Conservation (phyloP, 2,888 invertebrate species). For the Cantharis nigra region DNA sequence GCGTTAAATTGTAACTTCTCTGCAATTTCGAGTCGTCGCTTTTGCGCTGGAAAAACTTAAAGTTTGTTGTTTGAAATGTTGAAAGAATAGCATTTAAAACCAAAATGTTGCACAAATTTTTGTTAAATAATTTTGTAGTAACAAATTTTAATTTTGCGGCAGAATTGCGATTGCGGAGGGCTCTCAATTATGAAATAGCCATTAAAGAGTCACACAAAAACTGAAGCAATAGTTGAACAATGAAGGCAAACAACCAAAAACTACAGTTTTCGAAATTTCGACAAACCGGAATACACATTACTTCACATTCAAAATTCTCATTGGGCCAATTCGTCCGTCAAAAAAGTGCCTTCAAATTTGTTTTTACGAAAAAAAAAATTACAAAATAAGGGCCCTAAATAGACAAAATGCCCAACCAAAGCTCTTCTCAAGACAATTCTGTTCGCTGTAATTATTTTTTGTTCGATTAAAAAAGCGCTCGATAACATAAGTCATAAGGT, state of each 20-base stretch:
- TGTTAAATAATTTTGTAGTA: constrained; percentile 39
- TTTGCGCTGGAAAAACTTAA: neutral
- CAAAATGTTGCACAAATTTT: constrained; percentile 1
- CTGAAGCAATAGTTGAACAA: constrained; percentile 74
- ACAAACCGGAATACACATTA: constrained; percentile 40
- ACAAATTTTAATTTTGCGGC: constrained; percentile 40
- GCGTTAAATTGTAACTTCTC: neutral
- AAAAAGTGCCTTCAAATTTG: constrained; percentile 94
- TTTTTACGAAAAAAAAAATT: constrained; percentile 82
- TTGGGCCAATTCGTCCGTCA: constrained; percentile 93
- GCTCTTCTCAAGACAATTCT: constrained; percentile 51
- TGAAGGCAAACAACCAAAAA: constrained; percentile 70
- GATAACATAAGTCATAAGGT: constrained; percentile 57
- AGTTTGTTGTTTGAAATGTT: neutral
- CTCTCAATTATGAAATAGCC: constrained; percentile 78
- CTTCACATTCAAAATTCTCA: constrained; percentile 69
- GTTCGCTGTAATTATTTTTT: constrained; percentile 50
- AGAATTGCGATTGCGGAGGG: constrained; percentile 54
- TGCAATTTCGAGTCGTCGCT: neutral
- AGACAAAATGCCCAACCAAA: constrained; percentile 77
- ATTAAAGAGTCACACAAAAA: constrained; percentile 68
- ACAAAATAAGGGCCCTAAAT: constrained; percentile 85
- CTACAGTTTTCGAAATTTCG: constrained; percentile 39
- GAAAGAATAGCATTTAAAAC: neutral
- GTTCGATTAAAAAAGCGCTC: constrained; percentile 58